Conservation (phyloP, 2,888 invertebrate species). For the Sepioteuthis lessoniana region DNA sequence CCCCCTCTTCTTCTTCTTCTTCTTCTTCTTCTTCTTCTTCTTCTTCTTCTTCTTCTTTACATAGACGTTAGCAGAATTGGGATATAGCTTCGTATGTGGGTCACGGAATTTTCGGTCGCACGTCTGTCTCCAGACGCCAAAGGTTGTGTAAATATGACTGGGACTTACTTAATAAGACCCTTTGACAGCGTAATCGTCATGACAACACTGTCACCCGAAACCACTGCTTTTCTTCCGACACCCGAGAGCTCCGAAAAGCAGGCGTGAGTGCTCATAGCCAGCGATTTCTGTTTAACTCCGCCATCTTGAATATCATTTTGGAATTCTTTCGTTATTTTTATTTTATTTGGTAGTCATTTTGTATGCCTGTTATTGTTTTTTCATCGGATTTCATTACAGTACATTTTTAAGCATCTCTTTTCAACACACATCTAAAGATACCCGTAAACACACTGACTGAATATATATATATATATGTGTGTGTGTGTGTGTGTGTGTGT, state of each 20-base stretch:
- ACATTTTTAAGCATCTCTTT: no score
- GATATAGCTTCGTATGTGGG: background rate
- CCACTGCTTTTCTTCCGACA: conserved; percentile 33
- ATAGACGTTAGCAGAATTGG: background rate
- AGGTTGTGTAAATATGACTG: conserved; percentile 33
- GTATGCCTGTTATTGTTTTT: no score
- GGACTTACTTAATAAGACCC: background rate
- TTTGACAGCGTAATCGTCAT: conserved; percentile 8
- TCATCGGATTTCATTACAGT: no score
- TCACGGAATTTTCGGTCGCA: conserved; percentile 33
- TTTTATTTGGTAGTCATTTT: background rate
- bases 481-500: no score
- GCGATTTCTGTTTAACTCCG: background rate
- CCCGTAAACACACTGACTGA: no score
- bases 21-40: background rate
- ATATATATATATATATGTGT: no score
- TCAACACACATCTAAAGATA: no score
- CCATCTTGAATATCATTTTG: background rate
- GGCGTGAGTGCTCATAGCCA: background rate
- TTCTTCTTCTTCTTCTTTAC: background rate
- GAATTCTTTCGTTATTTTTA: no score
- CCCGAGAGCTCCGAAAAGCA: background rate
- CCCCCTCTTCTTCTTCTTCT: background rate
- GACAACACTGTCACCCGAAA: conserved; percentile 19
- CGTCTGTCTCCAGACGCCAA: background rate